Percentiles rank a stretch among this genome's conserved stretches.
Conservation (phyloP, 1,140 invertebrate genomes). For the Apis florea region DNA sequence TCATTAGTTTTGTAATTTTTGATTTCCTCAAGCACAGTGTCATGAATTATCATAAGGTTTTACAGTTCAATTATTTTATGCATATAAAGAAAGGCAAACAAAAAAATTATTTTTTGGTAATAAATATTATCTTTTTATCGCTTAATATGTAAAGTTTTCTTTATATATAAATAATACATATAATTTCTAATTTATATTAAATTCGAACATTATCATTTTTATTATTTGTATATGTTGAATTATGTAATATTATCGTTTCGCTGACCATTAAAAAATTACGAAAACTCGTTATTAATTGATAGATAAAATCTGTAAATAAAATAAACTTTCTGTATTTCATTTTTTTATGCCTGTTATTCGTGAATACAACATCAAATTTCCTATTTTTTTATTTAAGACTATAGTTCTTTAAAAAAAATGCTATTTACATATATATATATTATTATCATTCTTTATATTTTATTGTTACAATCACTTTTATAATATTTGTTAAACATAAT, state of each 20-base stretch:
- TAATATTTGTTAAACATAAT: slow-evolving; percentile 1
- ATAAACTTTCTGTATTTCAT: slow-evolving; percentile 24
- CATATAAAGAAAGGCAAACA: slow-evolving; percentile 2
- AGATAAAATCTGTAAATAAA: slow-evolving; percentile 34
- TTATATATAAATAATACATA: slow-evolving; percentile 1
- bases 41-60: neutral
- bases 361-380: slow-evolving; percentile 38
- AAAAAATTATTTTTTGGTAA: slow-evolving; percentile 5
- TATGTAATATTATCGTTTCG: slow-evolving; percentile 25
- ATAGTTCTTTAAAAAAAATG: neutral
- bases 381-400: slow-evolving; percentile 4
- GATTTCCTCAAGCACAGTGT: neutral
- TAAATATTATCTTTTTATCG: slow-evolving; percentile 16
- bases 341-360: slow-evolving; percentile 30
- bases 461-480: neutral
- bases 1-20: slow-evolving; percentile 6
- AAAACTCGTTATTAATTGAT: slow-evolving; percentile 25
- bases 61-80: neutral
- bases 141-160: neutral
- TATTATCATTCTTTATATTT: neutral
- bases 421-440: neutral
- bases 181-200: slow-evolving; percentile 35
- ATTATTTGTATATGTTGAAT: slow-evolving; percentile 39
- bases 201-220: slow-evolving; percentile 26
- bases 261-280: neutral